Evolutionary conservation across 2,113 vertebrate genomes (phyloP).

Genomic region (Phycodurus eques): DNA sequence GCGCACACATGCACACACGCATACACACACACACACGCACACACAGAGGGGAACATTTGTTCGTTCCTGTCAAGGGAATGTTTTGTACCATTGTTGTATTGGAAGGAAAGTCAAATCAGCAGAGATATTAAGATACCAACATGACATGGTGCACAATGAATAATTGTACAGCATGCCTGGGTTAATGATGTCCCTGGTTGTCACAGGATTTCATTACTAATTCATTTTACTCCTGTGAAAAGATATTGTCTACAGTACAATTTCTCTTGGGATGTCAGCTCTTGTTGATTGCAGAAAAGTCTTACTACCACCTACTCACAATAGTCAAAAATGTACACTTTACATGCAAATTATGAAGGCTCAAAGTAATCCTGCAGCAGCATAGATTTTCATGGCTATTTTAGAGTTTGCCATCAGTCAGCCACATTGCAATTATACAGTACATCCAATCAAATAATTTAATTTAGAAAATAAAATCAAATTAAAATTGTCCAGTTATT

Average conservation of each 20-base stretch:
- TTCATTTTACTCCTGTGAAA: constrained; percentile 18
- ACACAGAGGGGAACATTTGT: neutral
- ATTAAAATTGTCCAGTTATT: too few species aligned
- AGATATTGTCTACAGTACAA: constrained; percentile 4
- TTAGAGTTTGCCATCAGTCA: neutral
- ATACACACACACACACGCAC: too few species aligned
- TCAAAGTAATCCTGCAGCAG: neutral
- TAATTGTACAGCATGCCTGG: constrained; percentile 2
- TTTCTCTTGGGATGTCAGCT: constrained; percentile 7
- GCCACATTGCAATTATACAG: neutral
- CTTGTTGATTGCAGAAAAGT: neutral
- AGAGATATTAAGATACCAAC: constrained; percentile 34
- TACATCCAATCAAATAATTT: neutral
- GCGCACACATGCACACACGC: too few species aligned
- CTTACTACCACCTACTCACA: neutral
- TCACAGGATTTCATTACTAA: constrained; percentile 23
- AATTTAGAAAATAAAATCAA: neutral
- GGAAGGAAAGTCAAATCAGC: constrained; percentile 24
- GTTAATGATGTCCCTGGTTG: constrained; percentile 17
- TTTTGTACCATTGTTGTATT: constrained; percentile 21
- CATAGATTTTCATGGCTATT: neutral
- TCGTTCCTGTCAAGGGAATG: constrained; percentile 4
- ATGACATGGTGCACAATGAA: constrained; percentile 16
- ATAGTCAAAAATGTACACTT: neutral
- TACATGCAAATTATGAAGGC: neutral